Base-by-base conservation (phyloP, 2,888 invertebrate species). In the Eretmocerus hayati region DNA sequence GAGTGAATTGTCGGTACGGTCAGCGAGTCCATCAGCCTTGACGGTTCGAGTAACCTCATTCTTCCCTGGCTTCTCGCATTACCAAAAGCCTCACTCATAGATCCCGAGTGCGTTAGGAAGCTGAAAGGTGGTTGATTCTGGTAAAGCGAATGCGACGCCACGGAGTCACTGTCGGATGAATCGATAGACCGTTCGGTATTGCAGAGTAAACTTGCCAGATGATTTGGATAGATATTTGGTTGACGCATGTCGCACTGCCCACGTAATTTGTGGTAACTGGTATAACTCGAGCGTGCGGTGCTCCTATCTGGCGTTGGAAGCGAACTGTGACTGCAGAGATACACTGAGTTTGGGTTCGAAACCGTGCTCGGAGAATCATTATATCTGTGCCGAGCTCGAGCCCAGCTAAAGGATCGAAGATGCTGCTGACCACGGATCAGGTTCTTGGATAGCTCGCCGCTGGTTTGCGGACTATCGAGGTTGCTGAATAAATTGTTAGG, bases 1-100 rank as follows among this genome's bases (percentile, higher is more conserved):
- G 69, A 70, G 38, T 65, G 66, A 51, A 66, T 61, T 4, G 56
- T 59, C 2, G 69, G 69, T 2, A 67, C 62, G 2, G 49, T 48
- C 9, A 69, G 51, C 8, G 57, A 57, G 8, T 64, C 59, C 50
- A 55, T 48, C 9, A 45, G 16, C 15, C 54, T 57, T 22, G 52
- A 58, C 0, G 65, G 59, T 21, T 60, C 58, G n/a, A 61, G 36
- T 3, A 64, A 36, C 36, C 55, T 57, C 3, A 45, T 15, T 19
- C 57, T 57, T 11, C 36, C 52, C 33, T 53, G 53, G 18, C 55
- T 53, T n/a, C 26, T 37, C 13, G 33, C 16, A n/a, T n/a, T n/a
- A n/a, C n/a, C n/a, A n/a, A n/a, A n/a, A 16, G 48, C 20, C 4
- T 31, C 18, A 19, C 44, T 39, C 44, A 59, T 59, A 20, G 64